phyloP scores from a whole-genome alignment of 2,113 vertebrate genomes.

The Anguilla japonica region DNA sequence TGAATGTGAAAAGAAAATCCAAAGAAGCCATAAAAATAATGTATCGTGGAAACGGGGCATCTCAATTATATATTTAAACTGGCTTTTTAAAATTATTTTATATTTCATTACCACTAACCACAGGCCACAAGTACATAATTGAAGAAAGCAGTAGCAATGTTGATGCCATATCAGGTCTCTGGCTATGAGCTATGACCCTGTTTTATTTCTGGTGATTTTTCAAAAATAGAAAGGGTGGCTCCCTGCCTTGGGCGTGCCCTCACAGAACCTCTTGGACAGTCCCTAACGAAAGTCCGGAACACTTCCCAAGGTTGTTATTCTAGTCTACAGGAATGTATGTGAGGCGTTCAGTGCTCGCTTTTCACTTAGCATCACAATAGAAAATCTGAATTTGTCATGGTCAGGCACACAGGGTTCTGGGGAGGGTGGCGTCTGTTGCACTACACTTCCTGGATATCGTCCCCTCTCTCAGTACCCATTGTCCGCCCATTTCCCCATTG shows the following conservation, averaged over 20 bases:
- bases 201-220: not conserved
- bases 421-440: not conserved
- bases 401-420: not conserved
- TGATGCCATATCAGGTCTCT: not conserved
- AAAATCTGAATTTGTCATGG: constrained; percentile 23
- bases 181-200: not conserved
- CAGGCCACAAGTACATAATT: not conserved
- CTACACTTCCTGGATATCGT: constrained; percentile 6
- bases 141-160: not conserved
- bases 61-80: not conserved
- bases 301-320: constrained; percentile 12
- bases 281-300: not conserved
- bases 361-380: constrained; percentile 10
- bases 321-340: constrained; percentile 21
- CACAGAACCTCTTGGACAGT: not conserved
- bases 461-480: not conserved
- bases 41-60: not conserved
- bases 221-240: constrained; percentile 1
- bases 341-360: not conserved
- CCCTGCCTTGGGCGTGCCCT: not conserved
- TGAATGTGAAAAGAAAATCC: not conserved
- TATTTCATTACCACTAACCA: not conserved
- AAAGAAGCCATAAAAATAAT: not conserved
- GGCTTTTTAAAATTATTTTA: not conserved
- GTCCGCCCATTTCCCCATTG: not conserved